Evolutionary conservation across 2,797 vertebrate genomes (phyloP), one percentile per base, ranked within the genome.

Genomic region (Diceros bicornis): DNA sequence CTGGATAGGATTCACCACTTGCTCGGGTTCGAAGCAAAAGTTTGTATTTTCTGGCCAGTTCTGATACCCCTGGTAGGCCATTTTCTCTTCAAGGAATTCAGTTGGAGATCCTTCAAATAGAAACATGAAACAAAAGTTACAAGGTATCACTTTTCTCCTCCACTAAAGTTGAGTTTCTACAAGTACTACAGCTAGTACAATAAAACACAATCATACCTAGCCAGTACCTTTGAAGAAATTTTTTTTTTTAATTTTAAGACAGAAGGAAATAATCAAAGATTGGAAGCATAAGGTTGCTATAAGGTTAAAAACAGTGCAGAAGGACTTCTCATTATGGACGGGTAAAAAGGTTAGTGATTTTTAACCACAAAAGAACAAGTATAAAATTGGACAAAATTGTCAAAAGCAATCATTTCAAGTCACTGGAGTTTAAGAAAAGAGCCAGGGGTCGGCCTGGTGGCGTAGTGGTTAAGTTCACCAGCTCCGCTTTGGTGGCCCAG

Each of bases 21-120:
- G 96, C 96, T 98, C 97, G 0, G 98, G 25, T 5, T 98, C 97
- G 23, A 98, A 98, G 96, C 97, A 95, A 91, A 98, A 98, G 10
- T 97, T 94, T n/a, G 98, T 97, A 1, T 98, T 98, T 93, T 98
- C 78, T 0, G 98, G 16, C 98, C 98, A 99, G 7, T 97, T 77
- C 59, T 98, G 98, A 85, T 98, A 98, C 7, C 98, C 98, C 37
- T 98, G 96, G 86, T 98, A 98, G 52, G 98, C 95, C 71, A 98
- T 95, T 57, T 98, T 97, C 55, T 98, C 98, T n/a, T 98, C 98
- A 91, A 98, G 97, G 74, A 98, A 96, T 72, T 94, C 97, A 74
- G 97, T 86, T 18, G 98, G 98, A 92, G 96, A 98, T 1, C 91
- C 98, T 99, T 97, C 64, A 71, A 32, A 93, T 7, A 91, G 27